Base-by-base conservation (phyloP, 2,113 vertebrate genomes). In the Dasyurus viverrinus region DNA sequence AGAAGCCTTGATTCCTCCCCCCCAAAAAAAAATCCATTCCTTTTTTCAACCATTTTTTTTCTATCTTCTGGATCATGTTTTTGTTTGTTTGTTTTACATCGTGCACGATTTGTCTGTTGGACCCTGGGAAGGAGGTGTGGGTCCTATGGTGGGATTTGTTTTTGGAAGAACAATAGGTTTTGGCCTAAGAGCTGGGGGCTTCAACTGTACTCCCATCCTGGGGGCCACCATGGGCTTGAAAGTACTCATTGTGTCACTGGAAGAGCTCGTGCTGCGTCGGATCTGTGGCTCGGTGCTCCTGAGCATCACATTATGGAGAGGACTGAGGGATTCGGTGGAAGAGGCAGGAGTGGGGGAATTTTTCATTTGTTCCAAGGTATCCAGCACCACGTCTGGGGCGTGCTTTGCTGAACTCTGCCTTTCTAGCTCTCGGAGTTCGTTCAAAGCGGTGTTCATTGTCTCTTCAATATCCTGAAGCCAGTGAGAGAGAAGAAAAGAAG, bases 391-490 rank as follows among this genome's bases (percentile, higher is more conserved):
- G 1, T 99, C 99, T 0, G 99, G 99, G 48, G 99, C 99, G 0
- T 99, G 99, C 96, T 99, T 99, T 1, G 99, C 99, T 0, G 99
- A 99, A 96, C 99, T 99, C 98, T 99, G 99, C 84, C 99, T 98
- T 98, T 99, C 99, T 96, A 99, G 98, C 98, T 99, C 99, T 0
- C 99, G 99, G 57, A 99, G 99, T 98, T 99, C 99, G 0, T 99
- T 99, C 97, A 99, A 98, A 2, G 99, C 99, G 0, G 99, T 99
- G 98, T 99, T 99, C 99, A 99, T 99, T 0, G 99, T 99, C 98
- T 99, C 99, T 96, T 99, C 99, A 54, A 99, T 99, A 98, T 99
- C 99, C 99, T 99, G 98, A 91, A 95, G 94, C 93, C 90, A 97
- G 93, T 96, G 76, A 97, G 94, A 96, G 94, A 97, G 0, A 54